phyloP scores from a whole-genome alignment of 2,797 vertebrate species.

The Spinus olivaceus region DNA sequence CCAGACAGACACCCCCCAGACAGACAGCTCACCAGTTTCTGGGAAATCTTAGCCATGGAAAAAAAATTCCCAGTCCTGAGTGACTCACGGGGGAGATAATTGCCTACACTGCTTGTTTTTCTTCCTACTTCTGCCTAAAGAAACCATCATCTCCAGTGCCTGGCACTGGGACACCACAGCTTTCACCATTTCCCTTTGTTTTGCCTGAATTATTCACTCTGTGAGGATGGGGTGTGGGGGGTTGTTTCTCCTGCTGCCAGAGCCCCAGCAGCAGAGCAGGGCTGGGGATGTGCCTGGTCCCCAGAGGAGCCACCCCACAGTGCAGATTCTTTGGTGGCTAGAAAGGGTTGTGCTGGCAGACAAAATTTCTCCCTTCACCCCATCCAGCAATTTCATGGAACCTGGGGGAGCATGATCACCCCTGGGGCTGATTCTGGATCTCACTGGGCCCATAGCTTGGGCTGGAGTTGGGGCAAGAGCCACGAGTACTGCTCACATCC shows the following conservation, averaged over 20 bases:
- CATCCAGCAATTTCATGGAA: neutral
- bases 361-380: neutral
- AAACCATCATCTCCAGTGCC: neutral
- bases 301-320: rapidly evolving
- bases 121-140: conserved; percentile 1
- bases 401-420: neutral
- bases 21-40: neutral
- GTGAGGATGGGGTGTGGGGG: neutral
- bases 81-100: conserved; percentile 41
- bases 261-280: neutral
- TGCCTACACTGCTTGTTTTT: neutral
- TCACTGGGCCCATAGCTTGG: rapidly evolving
- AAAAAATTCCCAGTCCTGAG: conserved; percentile 23
- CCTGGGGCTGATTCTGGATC: neutral
- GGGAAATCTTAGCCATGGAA: conserved; percentile 27
- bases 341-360: neutral
- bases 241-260: neutral
- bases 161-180: neutral
- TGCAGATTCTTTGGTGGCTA: neutral
- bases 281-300: neutral
- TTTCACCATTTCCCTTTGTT: neutral
- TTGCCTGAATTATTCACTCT: neutral
- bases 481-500: rapidly evolving
- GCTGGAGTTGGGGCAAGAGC: neutral
- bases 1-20: neutral